Percentiles rank a stretch among this genome's conserved stretches.
Evolutionary conservation across 2,797 vertebrate species (phyloP).

Genomic region (Lepus townsendii): DNA sequence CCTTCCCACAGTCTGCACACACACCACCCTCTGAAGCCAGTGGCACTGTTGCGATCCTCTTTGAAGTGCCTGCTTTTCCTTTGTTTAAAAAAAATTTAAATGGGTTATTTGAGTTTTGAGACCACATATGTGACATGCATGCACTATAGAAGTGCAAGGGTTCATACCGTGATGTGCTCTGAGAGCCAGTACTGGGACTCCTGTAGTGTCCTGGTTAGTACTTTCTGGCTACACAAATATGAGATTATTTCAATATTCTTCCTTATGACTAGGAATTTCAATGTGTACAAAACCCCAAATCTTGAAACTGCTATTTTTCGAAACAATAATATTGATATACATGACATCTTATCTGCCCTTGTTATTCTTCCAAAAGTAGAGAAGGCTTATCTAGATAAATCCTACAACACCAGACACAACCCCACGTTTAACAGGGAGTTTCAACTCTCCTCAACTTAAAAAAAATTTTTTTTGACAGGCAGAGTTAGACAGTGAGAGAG

Average conservation of each 20-base stretch:
- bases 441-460: background rate
- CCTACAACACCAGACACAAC: background rate
- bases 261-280: constrained; percentile 19
- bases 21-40: background rate
- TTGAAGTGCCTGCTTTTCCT: constrained; percentile 3
- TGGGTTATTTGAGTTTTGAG: constrained; percentile 60
- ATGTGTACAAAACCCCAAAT: background rate
- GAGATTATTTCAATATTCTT: constrained; percentile 55
- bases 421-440: background rate
- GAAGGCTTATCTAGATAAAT: background rate
- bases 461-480: too few relatives aligned
- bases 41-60: background rate
- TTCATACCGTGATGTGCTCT: background rate
- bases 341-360: background rate
- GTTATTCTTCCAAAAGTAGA: background rate
- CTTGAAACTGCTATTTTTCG: constrained; percentile 34
- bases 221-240: constrained; percentile 16
- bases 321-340: constrained; percentile 28
- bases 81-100: constrained; percentile 60
- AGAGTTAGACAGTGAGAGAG: too few relatives aligned
- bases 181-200: background rate
- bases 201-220: background rate
- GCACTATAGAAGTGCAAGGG: background rate
- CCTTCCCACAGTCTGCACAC: background rate
- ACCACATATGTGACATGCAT: background rate